Evolutionary conservation across 1,140 invertebrate genomes (phyloP).

Genomic region (Augochlora pura): DNA sequence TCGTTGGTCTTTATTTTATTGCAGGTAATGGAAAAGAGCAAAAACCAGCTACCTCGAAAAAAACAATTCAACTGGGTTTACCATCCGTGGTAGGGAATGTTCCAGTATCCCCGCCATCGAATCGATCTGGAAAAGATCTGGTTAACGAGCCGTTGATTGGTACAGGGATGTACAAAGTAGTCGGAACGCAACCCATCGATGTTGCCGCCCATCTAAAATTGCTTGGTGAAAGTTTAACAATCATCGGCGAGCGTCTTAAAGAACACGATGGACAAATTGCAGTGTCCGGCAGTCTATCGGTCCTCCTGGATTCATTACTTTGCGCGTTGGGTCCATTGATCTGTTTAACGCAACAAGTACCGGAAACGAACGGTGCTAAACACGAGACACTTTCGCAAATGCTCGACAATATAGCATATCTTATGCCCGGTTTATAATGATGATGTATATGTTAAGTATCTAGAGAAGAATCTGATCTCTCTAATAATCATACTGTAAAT

Average conservation of each 20-base stretch:
- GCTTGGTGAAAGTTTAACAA: constrained; percentile 94
- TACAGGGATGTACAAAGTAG: constrained; percentile 83
- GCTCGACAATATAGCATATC: constrained; percentile 97
- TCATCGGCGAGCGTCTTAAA: constrained; percentile 95
- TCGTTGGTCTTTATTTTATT: constrained; percentile 34
- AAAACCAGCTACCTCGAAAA: constrained; percentile 70
- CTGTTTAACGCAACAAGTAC: constrained; percentile 92
- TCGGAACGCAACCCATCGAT: constrained; percentile 92
- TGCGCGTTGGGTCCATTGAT: constrained; percentile 94
- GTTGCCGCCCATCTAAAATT: constrained; percentile 95
- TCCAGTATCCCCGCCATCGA: constrained; percentile 79
- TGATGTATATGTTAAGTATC: constrained; percentile 35
- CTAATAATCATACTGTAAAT: constrained; percentile 49
- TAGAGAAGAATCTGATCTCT: background rate
- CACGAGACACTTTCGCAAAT: constrained; percentile 87
- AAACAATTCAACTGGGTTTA: constrained; percentile 77
- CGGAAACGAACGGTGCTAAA: constrained; percentile 87
- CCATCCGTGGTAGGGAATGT: constrained; percentile 76
- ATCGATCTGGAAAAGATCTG: constrained; percentile 71
- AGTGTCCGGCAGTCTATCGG: constrained; percentile 95
- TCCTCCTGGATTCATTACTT: constrained; percentile 96
- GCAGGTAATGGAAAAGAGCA: constrained; percentile 72
- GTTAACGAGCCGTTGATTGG: constrained; percentile 71
- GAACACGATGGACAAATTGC: constrained; percentile 97
- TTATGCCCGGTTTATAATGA: constrained; percentile 95